Evolutionary conservation across 2,113 vertebrate genomes (phyloP), one percentile per base, ranked within the genome.

Genomic region (Clarias gariepinus): DNA sequence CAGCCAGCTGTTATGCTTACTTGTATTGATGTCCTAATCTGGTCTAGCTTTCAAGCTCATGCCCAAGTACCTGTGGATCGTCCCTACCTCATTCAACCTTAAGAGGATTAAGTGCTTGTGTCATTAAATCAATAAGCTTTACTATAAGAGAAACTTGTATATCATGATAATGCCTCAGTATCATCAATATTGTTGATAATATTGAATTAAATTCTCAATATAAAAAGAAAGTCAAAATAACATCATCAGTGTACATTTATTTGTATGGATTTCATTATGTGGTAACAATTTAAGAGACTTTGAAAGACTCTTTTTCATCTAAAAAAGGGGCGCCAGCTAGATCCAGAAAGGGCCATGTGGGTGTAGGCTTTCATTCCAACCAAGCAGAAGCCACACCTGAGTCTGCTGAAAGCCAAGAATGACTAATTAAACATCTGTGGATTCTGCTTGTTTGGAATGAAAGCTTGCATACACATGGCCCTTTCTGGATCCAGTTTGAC

Each of bases 81-180:
- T 66, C 63, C n/a, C n/a, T n/a, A 28, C 11, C n/a, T 66, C 25
- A 15, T n/a, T 66, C 28, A 28, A 28, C 63, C 12, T 66, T 28
- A 66, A 66, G n/a, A 68, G 64, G 63, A 25, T 13, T 57, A 84
- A 86, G 36, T 80, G 86, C 82, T 52, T 60, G 23, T 10, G 68
- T 36, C 85, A 60, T 61, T 63, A 55, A 47, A 86, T 52, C 21
- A 68, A 30, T 30, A 68, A 28, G 64, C 28, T 68, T 68, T 28
- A 28, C n/a, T 30, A 68, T 68, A 30, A 68, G 64, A 64, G 61
- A 9, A 68, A n/a, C 64, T 68, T 68, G 28, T 30, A 33, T 71
- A 33, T 71, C 16, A 33, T 33, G 15, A 69, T 28, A 69, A 69
- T 18, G 28, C 3, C 28, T 69, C 25, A 69, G 33, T 69, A 69